Conservation (phyloP, 2,797 vertebrate genomes). For the Argentina silus region DNA sequence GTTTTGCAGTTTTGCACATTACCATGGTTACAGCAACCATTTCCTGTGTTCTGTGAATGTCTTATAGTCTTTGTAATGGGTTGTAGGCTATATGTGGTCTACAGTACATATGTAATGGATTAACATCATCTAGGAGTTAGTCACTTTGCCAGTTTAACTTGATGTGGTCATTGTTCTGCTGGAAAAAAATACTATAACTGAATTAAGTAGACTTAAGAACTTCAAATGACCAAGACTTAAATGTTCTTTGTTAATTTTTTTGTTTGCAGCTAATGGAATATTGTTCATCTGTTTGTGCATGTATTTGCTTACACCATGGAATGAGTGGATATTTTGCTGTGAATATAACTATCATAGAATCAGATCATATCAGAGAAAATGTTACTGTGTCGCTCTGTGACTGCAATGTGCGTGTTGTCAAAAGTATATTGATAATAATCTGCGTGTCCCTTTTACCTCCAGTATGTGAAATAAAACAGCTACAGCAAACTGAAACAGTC, state of each 20-base stretch:
- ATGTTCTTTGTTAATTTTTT: neutral
- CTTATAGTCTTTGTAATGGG: slow-evolving; percentile 46
- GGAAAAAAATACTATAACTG: neutral
- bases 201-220: slow-evolving; percentile 11
- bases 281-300: slow-evolving; percentile 45
- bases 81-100: slow-evolving; percentile 35
- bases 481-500: slow-evolving; percentile 46
- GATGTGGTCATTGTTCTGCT: neutral
- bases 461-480: slow-evolving; percentile 58
- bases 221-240: slow-evolving; percentile 47
- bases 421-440: slow-evolving; percentile 6
- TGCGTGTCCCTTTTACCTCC: slow-evolving; percentile 35
- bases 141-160: neutral
- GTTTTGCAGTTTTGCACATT: slow-evolving; percentile 69
- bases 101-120: neutral
- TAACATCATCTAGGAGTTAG: neutral
- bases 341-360: slow-evolving; percentile 35
- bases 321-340: slow-evolving; percentile 21
- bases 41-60: slow-evolving; percentile 49
- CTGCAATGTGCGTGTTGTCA: slow-evolving; percentile 55
- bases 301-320: slow-evolving; percentile 53
- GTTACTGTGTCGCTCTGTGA: slow-evolving; percentile 56
- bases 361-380: slow-evolving; percentile 26
- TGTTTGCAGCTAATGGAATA: too few species aligned
- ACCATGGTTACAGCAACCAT: slow-evolving; percentile 55